Base-by-base conservation (phyloP, 1,140 invertebrate species). In the Saccostrea cuccullata region DNA sequence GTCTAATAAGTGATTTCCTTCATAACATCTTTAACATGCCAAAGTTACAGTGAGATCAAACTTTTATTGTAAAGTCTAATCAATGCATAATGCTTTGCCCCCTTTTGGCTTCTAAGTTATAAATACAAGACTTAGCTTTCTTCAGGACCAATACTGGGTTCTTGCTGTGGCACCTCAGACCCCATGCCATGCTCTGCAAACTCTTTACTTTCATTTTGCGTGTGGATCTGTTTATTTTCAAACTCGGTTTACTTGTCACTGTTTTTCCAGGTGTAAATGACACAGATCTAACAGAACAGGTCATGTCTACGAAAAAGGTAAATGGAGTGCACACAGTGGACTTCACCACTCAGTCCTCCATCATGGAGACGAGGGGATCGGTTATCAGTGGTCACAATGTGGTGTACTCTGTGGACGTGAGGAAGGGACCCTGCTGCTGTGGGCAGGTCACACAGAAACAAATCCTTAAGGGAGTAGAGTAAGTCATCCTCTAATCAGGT, bases 261-360 rank as follows among this genome's bases (percentile, higher is more conserved):
- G 60, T n/a, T 23, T n/a, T 20, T 67, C 36, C 70, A 77, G 26
- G 26, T 12, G 70, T 13, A 13, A 30, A 77, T 77, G 70, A 15
- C 30, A 77, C 30, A 15, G 70, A 77, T 2, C 17, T 77, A 30
- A 2, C 47, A 3, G 47, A 47, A 3, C 5, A 12, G 11, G 70
- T 30, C 70, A 77, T 77, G 70, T 77, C 70, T 64, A 20, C 17
- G 36, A 55, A 17, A 11, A 84, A 84, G 20, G n/a, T 55, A 40
- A 84, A 84, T 40, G 82, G 82, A 55, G 82, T n/a, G 8, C 82
- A 84, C 40, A 55, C 82, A 8, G 82, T 84, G 47, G 82, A 84
- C 8, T 23, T 84, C 47, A 47, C 5, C 5, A 26, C 5, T 55
- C 40, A 26, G 40, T 84, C 82, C 11, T 20, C 9, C 4, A 55